phyloP scores from a whole-genome alignment of 2,113 vertebrate species.

The Pachypanchax playfairii region DNA sequence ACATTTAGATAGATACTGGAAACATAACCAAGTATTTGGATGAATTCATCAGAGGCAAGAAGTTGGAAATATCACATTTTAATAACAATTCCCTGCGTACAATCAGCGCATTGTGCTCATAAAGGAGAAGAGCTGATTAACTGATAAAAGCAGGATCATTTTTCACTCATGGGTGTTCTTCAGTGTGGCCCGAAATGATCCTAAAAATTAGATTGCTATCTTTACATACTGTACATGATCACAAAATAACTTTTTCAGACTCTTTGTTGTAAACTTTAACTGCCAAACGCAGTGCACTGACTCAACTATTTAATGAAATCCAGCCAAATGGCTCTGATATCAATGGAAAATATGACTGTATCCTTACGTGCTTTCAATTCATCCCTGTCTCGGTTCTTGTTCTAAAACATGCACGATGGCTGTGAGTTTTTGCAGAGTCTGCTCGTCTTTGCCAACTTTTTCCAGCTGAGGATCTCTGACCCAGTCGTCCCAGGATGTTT shows the following conservation, averaged over 20 bases:
- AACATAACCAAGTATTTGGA: slow-evolving; percentile 54
- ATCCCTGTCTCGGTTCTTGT: slow-evolving; percentile 50
- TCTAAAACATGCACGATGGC: slow-evolving; percentile 61
- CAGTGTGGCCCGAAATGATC: slow-evolving; percentile 13
- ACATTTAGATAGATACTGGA: slow-evolving; percentile 64
- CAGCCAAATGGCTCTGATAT: slow-evolving; percentile 82
- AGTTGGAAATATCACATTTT: slow-evolving; percentile 38
- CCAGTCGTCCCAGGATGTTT: slow-evolving; percentile 59
- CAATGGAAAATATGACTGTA: slow-evolving; percentile 80
- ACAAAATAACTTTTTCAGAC: slow-evolving; percentile 37
- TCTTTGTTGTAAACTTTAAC: slow-evolving; percentile 37
- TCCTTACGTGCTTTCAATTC: slow-evolving; percentile 54
- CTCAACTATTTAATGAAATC: slow-evolving; percentile 68
- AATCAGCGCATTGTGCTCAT: slow-evolving; percentile 6
- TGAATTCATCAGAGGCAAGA: slow-evolving; percentile 44
- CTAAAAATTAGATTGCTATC: slow-evolving; percentile 1
- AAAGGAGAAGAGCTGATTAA: neutral
- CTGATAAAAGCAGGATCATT: slow-evolving; percentile 12
- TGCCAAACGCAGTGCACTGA: slow-evolving; percentile 50
- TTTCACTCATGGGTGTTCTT: neutral
- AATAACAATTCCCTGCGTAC: slow-evolving; percentile 1
- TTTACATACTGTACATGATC: slow-evolving; percentile 28
- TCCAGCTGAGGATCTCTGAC: slow-evolving; percentile 58
- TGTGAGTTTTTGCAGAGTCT: slow-evolving; percentile 42
- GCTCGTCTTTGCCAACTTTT: slow-evolving; percentile 56